Evolutionary conservation across 1,140 invertebrate genomes (phyloP).

Genomic region (Heliconius nattereri): DNA sequence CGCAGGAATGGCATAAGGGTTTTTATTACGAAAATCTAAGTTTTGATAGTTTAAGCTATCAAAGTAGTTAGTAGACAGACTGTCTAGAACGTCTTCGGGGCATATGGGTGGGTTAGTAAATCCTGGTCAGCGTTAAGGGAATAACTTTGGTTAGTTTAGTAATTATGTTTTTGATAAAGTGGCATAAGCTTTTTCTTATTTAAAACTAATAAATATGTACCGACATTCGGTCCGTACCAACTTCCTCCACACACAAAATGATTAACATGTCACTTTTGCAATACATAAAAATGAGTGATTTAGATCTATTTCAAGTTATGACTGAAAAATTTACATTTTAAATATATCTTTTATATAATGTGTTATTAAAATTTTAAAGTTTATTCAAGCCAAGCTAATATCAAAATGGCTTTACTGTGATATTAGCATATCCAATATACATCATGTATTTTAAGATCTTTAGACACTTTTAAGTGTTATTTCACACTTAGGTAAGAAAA

Average conservation of each 20-base stretch:
- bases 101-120: conserved; percentile 52
- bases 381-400: conserved; percentile 14
- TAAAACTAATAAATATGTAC: no score
- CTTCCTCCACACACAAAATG: no score
- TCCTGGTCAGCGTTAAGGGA: conserved; percentile 72
- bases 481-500: no score
- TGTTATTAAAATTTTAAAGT: not conserved
- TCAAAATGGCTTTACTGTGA: conserved; percentile 5
- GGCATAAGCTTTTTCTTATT: not conserved
- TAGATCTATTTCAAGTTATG: not conserved
- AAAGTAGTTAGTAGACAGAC: conserved; percentile 71
- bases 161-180: not conserved
- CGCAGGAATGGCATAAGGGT: conserved; percentile 79
- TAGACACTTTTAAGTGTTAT: not conserved
- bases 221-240: no score
- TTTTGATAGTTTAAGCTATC: conserved; percentile 72
- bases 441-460: not conserved
- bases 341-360: not conserved
- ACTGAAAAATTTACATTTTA: not conserved
- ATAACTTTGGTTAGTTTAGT: conserved; percentile 55
- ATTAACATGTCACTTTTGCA: not conserved
- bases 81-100: conserved; percentile 73
- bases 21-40: conserved; percentile 73
- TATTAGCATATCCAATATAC: not conserved
- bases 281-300: not conserved